Evolutionary conservation across 1,140 invertebrate genomes (phyloP).

Genomic region (Zophobas morio): DNA sequence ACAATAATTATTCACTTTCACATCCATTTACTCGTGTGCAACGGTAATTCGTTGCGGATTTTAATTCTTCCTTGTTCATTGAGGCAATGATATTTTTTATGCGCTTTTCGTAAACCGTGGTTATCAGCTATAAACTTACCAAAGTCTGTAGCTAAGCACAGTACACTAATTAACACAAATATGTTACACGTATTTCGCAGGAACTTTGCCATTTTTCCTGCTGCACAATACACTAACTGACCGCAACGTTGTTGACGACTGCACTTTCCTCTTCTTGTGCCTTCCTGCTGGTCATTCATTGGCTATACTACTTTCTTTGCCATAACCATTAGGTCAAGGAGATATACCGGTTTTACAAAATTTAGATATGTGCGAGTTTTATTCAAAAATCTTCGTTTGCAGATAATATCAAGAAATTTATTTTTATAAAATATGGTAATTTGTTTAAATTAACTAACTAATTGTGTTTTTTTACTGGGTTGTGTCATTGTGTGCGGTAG

Average conservation of each 20-base stretch:
- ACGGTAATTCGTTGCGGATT: constrained; percentile 26
- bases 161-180: constrained; percentile 44
- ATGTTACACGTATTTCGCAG: constrained; percentile 36
- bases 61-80: constrained; percentile 17
- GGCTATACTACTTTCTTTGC: constrained; percentile 51
- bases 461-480: too few relatives aligned
- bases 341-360: constrained; percentile 51
- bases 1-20: constrained; percentile 39
- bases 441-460: too few relatives aligned
- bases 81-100: not conserved
- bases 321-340: constrained; percentile 53
- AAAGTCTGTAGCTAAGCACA: constrained; percentile 5
- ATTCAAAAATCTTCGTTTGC: constrained; percentile 1
- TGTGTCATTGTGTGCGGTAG: too few relatives aligned
- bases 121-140: constrained; percentile 36
- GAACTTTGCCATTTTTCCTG: constrained; percentile 49
- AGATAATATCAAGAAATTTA: not conserved
- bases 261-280: constrained; percentile 52
- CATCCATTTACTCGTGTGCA: constrained; percentile 4
- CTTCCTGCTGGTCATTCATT: constrained; percentile 52
- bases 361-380: constrained; percentile 22
- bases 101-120: not conserved
- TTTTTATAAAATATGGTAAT: not conserved
- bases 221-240: constrained; percentile 47
- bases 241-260: constrained; percentile 43